Evolutionary conservation across 2,113 vertebrate species (phyloP), one percentile per base, ranked within the genome.

Genomic region (Australoheros scitulus): DNA sequence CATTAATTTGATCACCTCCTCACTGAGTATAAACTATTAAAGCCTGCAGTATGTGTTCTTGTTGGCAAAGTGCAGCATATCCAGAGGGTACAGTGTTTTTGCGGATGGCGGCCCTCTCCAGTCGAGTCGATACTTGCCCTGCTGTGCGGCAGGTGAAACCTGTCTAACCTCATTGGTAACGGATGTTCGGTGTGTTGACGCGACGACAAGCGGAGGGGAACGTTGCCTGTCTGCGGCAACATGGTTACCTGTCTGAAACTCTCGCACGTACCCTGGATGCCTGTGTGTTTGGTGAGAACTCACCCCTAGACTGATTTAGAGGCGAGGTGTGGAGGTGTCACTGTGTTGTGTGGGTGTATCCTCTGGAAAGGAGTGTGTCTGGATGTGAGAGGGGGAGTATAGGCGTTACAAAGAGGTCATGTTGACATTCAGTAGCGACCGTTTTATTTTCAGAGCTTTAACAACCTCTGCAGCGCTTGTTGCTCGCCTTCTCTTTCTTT

Each of bases 141-240:
- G 36, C 76, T 5, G 89, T 82, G 76, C 1, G 8, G 89, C 94
- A 89, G 93, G 94, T 93, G 92, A 90, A 95, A 95, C 95, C 92
- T 86, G 95, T 94, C 92, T 74, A 79, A 87, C 92, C 65, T 92
- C 91, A 64, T 43, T 5, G 77, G 75, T 84, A 87, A 90, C 86
- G 79, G 88, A 92, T 83, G 82, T 87, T 61, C 3, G 13, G 58
- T 22, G 7, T 15, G 59, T 60, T 32, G 55, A 61, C 65, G 43
- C 3, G 63, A 68, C 29, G 61, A 84, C 57, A 3, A 26, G 13
- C 4, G 18, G 74, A 57, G 20, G 60, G 41, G 22, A 65, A 43
- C 50, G 76, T n/a, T 41, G 15, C 75, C 86, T 63, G 52, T 80
- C 84, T 74, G 57, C 36, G 38, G 26, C 82, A 75, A 47, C 82